These are phyloP conservation scores for Cheilosia vernalis DNA, from an alignment of 2,888 invertebrate genomes.

Conservation along the genomic window DNA sequence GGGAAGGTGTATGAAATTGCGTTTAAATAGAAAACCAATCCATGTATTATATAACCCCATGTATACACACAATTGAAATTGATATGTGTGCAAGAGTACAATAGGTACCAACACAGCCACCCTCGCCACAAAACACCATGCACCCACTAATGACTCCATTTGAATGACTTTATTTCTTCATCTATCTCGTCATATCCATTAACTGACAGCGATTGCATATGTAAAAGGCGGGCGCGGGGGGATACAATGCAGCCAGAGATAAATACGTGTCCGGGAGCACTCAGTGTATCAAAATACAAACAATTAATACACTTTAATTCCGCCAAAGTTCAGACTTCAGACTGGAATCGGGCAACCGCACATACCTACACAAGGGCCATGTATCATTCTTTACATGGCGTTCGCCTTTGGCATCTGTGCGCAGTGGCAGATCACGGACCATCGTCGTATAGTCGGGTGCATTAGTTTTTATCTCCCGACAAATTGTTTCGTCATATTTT, in stretches of 20 bases:
- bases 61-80: too few relatives aligned
- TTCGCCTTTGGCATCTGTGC: slow-evolving; percentile 37
- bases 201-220: slow-evolving; percentile 36
- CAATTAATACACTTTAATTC: slow-evolving; percentile 73
- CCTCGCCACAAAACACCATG: not conserved
- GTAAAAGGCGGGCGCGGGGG: slow-evolving; percentile 16
- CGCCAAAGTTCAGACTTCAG: slow-evolving; percentile 72
- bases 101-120: not conserved
- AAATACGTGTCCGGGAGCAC: slow-evolving; percentile 66
- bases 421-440: slow-evolving; percentile 55
- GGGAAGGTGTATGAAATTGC: too few relatives aligned
- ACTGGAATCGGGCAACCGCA: slow-evolving; percentile 15
- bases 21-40: not conserved
- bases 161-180: slow-evolving; percentile 59
- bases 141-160: slow-evolving; percentile 30
- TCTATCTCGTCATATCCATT: slow-evolving; percentile 63
- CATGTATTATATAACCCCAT: too few relatives aligned
- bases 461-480: slow-evolving; percentile 74
- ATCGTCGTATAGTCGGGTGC: slow-evolving; percentile 33
- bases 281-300: slow-evolving; percentile 70
- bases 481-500: slow-evolving; percentile 75
- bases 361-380: not conserved
- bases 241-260: slow-evolving; percentile 31
- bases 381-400: slow-evolving; percentile 26
- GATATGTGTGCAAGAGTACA: not conserved